These are phyloP conservation scores for Botrylloides violaceus DNA, from an alignment of 23 tunicate genomes.

Conservation along the genomic window DNA sequence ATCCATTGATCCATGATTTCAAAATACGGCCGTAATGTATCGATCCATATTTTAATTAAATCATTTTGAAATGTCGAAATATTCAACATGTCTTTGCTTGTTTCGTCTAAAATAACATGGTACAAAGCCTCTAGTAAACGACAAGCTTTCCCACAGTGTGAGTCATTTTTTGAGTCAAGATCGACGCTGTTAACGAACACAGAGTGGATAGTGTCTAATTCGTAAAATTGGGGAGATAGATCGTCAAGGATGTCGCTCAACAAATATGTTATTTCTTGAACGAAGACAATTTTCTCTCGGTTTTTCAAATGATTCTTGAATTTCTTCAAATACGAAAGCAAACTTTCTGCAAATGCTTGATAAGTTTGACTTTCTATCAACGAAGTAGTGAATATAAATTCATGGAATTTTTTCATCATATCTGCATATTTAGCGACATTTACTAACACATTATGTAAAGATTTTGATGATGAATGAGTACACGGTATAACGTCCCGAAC, in stretches of 20 bases:
- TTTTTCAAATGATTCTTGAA: constrained; percentile 23
- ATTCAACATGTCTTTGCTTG: background rate
- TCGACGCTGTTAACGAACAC: constrained; percentile 33
- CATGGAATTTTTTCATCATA: constrained; percentile 17
- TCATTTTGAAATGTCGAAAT: constrained; percentile 22
- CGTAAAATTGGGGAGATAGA: constrained; percentile 14
- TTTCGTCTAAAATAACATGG: constrained; percentile 27
- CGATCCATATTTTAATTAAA: constrained; percentile 53
- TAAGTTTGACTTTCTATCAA: constrained; percentile 39
- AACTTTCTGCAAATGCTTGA: constrained; percentile 65
- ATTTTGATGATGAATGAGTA: constrained; percentile 27
- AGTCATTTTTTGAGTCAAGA: constrained; percentile 30
- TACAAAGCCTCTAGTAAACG: constrained; percentile 36
- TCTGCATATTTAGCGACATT: constrained; percentile 39
- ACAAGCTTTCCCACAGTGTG: constrained; percentile 30
- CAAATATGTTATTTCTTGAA: constrained; percentile 33
- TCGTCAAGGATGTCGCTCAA: constrained; percentile 23
- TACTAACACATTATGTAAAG: constrained; percentile 13
- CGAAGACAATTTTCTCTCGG: constrained; percentile 24
- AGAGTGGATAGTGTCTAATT: constrained; percentile 18
- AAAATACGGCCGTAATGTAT: constrained; percentile 50
- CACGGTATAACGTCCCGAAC: constrained; percentile 8
- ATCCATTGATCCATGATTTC: constrained; percentile 76
- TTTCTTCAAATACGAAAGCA: constrained; percentile 26
- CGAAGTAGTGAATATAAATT: constrained; percentile 21